Conservation (phyloP, 2,797 vertebrate genomes). For the Urosaurus nigricauda region DNA sequence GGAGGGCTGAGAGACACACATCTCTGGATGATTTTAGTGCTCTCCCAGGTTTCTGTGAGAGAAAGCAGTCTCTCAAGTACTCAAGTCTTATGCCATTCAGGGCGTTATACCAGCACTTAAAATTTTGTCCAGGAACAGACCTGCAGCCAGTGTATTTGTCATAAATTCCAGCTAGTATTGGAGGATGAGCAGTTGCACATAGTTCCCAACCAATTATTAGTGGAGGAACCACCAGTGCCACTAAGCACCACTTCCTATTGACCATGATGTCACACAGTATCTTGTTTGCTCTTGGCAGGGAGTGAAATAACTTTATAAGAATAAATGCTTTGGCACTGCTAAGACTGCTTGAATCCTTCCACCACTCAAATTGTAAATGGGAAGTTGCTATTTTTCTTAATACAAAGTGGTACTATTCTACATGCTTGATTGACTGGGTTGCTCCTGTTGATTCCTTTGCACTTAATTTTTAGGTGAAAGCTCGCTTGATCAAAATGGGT, state of each 20-base stretch:
- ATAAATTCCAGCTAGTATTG: neutral
- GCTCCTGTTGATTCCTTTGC: constrained; percentile 28
- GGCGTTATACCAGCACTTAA: neutral
- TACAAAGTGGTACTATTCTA: neutral
- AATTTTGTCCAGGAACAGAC: neutral
- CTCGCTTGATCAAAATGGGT: constrained; percentile 85
- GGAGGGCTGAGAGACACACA: neutral
- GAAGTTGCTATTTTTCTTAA: neutral
- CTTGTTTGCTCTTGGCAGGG: neutral
- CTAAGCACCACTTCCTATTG: neutral
- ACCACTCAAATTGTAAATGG: neutral
- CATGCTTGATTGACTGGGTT: constrained; percentile 16
- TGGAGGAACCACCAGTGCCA: neutral
- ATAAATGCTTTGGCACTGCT: neutral
- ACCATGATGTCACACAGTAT: neutral
- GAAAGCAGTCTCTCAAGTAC: neutral
- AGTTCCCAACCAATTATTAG: neutral
- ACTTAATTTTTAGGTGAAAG: constrained; percentile 79
- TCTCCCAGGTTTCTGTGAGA: neutral
- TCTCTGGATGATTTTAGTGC: neutral
- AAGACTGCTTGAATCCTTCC: neutral
- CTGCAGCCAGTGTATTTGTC: neutral
- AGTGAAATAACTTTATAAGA: neutral
- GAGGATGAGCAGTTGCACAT: neutral
- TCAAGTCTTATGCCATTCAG: neutral